phyloP scores from a whole-genome alignment of 2,797 vertebrate genomes.

The Thamnophis elegans region DNA sequence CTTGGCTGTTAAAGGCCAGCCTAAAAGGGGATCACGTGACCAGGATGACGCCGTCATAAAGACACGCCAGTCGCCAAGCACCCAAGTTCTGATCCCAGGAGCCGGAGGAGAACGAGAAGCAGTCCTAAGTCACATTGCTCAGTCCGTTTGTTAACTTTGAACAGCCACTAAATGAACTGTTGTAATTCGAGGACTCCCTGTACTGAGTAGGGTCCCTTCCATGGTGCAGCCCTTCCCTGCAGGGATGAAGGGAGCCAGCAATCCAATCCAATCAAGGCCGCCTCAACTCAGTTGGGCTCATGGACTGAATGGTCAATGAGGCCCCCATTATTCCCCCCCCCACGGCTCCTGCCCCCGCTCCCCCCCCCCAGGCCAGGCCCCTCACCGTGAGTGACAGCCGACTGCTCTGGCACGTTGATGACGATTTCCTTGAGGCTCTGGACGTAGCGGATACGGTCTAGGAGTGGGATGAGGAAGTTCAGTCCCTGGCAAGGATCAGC shows the following conservation, averaged over 20 bases:
- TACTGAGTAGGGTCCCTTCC: background rate
- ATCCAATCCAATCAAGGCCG: too few species aligned
- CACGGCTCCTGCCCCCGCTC: background rate
- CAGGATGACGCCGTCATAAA: background rate
- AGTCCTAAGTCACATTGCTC: background rate
- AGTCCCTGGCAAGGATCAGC: conserved; percentile 78
- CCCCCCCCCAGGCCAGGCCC: background rate
- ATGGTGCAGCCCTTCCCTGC: background rate
- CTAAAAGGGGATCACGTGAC: background rate
- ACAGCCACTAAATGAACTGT: background rate
- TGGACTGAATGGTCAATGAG: background rate
- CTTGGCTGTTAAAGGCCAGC: background rate
- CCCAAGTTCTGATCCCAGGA: background rate
- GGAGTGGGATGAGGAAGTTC: conserved; percentile 91
- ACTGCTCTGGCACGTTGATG: conserved; percentile 96
- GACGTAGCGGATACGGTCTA: conserved; percentile 90
- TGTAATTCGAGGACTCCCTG: background rate
- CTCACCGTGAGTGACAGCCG: conserved; percentile 90
- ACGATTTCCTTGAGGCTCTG: conserved; percentile 98
- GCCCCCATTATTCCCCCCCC: background rate
- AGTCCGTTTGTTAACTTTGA: background rate
- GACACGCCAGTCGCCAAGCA: background rate
- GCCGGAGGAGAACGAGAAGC: background rate
- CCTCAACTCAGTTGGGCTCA: background rate
- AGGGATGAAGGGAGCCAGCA: background rate